Conservation (phyloP, 2,113 vertebrate species). For the Callionymus lyra region DNA sequence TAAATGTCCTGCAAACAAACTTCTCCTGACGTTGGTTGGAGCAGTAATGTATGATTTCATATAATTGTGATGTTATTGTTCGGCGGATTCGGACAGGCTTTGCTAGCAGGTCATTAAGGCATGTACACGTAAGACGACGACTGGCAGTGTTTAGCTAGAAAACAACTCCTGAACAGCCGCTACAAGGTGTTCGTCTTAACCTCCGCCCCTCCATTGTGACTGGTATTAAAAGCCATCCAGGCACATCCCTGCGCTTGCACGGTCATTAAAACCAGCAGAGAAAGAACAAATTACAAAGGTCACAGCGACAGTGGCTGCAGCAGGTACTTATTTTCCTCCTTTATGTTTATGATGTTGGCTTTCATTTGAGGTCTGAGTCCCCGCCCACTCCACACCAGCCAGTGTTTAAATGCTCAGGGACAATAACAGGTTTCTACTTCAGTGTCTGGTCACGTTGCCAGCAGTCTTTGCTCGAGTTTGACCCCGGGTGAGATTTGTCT, state of each 20-base stretch:
- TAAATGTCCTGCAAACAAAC: constrained; percentile 41
- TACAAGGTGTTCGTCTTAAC: too few relatives aligned
- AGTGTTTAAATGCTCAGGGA: constrained; percentile 63
- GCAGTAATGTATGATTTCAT: constrained; percentile 40
- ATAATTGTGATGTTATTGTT: constrained; percentile 53
- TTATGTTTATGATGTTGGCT: constrained; percentile 58
- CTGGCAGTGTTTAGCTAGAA: too few relatives aligned
- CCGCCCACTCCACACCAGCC: constrained; percentile 48
- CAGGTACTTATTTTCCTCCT: constrained; percentile 61
- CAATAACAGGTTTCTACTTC: constrained; percentile 63
- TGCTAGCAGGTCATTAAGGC: constrained; percentile 2
- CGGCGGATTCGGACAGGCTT: constrained; percentile 16
- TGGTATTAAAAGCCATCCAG: constrained; percentile 39
- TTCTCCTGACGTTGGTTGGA: constrained; percentile 36
- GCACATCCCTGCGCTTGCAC: constrained; percentile 35
- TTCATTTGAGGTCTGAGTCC: constrained; percentile 43
- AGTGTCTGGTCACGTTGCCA: constrained; percentile 49
- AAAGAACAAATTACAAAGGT: constrained; percentile 59
- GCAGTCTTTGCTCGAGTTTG: constrained; percentile 34
- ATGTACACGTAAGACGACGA: constrained; percentile 12
- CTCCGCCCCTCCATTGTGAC: too few relatives aligned
- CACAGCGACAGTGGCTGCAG: constrained; percentile 36
- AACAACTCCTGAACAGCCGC: too few relatives aligned
- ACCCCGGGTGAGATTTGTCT: constrained; percentile 10
- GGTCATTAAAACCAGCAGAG: constrained; percentile 49